Evolutionary conservation across 2,113 vertebrate species (phyloP).

Genomic region (Sakesphorus luctuosus): DNA sequence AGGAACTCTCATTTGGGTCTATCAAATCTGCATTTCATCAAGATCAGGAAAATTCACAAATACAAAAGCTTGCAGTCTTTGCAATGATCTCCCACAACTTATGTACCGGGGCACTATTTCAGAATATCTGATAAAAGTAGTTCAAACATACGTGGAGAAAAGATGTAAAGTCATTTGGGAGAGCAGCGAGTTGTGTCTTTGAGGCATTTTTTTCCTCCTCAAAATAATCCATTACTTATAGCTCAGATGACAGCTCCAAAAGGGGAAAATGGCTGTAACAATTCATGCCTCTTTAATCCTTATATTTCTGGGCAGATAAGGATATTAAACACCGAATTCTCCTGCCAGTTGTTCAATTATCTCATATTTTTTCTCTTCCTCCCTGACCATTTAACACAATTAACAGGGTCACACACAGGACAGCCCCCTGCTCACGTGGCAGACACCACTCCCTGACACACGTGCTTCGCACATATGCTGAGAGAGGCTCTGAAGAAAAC

Average conservation of each 20-base stretch:
- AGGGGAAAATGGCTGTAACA: not conserved
- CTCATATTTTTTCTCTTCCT: not conserved
- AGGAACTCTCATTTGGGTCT: not conserved
- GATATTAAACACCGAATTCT: not conserved
- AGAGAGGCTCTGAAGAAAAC: not conserved
- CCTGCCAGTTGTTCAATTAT: not conserved
- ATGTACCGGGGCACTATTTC: not conserved
- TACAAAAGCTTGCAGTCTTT: not conserved
- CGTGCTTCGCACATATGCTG: accelerated
- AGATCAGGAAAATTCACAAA: not conserved
- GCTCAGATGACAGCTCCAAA: not conserved
- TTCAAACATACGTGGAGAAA: not conserved
- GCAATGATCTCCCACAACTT: not conserved
- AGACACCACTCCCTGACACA: not conserved
- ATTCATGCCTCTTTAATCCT: not conserved
- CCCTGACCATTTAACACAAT: not conserved
- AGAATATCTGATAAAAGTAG: not conserved
- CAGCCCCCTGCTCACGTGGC: accelerated
- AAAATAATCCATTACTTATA: not conserved
- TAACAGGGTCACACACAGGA: not conserved
- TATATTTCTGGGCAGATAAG: not conserved
- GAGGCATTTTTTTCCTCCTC: not conserved
- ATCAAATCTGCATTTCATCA: not conserved
- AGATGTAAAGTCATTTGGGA: not conserved
- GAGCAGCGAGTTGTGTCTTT: not conserved